A percentile compares a stretch with the other conserved stretches of the same genome.
Conservation (phyloP, 1,140 invertebrate species). For the Ceratosolen fusciceps region DNA sequence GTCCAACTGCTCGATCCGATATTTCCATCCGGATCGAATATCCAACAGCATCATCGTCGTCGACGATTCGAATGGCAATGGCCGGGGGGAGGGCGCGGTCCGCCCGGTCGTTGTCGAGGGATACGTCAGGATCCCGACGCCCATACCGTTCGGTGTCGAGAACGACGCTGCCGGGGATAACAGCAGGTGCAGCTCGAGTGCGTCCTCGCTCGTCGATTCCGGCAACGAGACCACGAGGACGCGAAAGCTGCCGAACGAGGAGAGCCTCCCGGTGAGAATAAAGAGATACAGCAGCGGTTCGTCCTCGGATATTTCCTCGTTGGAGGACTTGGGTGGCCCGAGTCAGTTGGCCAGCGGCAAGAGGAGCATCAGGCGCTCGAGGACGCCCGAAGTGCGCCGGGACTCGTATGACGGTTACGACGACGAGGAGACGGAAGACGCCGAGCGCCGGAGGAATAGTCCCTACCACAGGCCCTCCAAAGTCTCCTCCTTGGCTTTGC, state of each 20-base stretch:
- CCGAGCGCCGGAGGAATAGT: neutral
- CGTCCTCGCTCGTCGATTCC: constrained; percentile 60
- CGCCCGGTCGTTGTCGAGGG: constrained; percentile 50
- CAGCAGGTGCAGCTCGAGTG: constrained; percentile 58
- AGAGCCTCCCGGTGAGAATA: constrained; percentile 49
- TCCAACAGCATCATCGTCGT: constrained; percentile 36
- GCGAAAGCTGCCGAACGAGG: constrained; percentile 37
- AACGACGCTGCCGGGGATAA: constrained; percentile 56
- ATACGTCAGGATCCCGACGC: constrained; percentile 63
- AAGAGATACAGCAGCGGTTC: constrained; percentile 52
- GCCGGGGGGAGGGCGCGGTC: constrained; percentile 44
- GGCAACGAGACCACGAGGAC: constrained; percentile 58
- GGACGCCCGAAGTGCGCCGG: constrained; percentile 47
- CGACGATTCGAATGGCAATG: constrained; percentile 20
- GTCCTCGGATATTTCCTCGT: constrained; percentile 56
- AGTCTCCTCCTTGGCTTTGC: constrained; percentile 49
- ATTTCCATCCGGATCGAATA: constrained; percentile 29
- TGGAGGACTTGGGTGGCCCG: constrained; percentile 51
- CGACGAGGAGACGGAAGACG: neutral
- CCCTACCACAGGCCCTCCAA: constrained; percentile 49
- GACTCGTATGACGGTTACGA: neutral
- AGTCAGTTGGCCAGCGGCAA: neutral
- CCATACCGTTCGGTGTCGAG: constrained; percentile 57
- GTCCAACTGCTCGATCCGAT: constrained; percentile 50
- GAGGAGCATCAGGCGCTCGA: constrained; percentile 49